These are phyloP conservation scores for Oryzias celebensis DNA, from an alignment of 2,113 vertebrate genomes.

Conservation along the genomic window DNA sequence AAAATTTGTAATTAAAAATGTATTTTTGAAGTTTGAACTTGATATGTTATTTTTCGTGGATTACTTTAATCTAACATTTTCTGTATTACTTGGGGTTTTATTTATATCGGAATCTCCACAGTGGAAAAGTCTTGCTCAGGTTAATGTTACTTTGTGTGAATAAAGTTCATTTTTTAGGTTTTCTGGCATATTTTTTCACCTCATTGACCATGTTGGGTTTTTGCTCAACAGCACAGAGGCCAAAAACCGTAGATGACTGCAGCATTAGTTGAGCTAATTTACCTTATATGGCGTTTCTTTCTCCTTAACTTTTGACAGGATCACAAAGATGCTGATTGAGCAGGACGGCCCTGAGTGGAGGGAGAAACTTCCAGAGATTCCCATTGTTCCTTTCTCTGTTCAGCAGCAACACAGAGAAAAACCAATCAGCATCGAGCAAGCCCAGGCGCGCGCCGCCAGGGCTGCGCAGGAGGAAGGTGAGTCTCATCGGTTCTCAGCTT, in stretches of 20 bases:
- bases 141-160: not conserved
- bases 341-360: conserved; percentile 89
- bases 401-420: conserved; percentile 78
- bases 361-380: conserved; percentile 87
- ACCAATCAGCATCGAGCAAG: conserved; percentile 63
- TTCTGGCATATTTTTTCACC: not conserved
- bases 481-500: conserved; percentile 10
- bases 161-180: not conserved
- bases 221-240: not conserved
- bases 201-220: no score
- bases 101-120: no score
- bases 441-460: conserved; percentile 66
- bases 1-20: no score
- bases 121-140: no score
- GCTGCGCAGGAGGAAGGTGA: conserved; percentile 71
- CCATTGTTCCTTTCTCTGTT: conserved; percentile 82
- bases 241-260: not conserved
- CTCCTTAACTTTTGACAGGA: conserved; percentile 72
- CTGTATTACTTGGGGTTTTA: no score
- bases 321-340: conserved; percentile 90
- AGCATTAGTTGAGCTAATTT: not conserved
- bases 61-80: no score
- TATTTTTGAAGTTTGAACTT: no score
- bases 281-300: not conserved
- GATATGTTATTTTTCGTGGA: no score